Evolutionary conservation across 2,113 vertebrate genomes (phyloP), one percentile per base, ranked within the genome.

Genomic region (Gopherus evgoodei): DNA sequence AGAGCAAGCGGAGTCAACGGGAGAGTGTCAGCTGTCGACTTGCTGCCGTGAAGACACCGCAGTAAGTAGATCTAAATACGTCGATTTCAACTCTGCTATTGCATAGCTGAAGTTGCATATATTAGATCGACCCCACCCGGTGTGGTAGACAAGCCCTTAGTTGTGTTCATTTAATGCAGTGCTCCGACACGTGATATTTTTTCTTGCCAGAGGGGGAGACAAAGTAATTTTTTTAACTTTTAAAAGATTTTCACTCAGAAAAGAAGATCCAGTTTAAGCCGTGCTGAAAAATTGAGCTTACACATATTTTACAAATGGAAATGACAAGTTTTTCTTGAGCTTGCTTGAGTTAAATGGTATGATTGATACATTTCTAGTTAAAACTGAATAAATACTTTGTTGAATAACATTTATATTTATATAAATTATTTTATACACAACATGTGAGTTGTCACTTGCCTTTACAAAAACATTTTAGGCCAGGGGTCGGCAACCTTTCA

Each of bases 111-210:
- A 54, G 21, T 54, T 54, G 21, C 8, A 8, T 54, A 54, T 54
- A 21, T 54, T 54, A 22, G 53, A 54, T 54, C 21, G 21, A 54
- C 53, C 53, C 53, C 8, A 3, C 53, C 7, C 21, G 21, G 19
- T 54, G 22, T 21, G 21, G 53, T 54, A 54, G 53, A 54, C 21
- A 54, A 54, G 19, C 21, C 53, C 21, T 54, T 83, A 78, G 59
- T 35, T 69, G 14, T 88, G 91, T 95, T 97, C 81, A 24, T 94
- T 0, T 90, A 35, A 83, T 91, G 78, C 4, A 4, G 90, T 93
- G 84, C 92, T 29, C 88, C 54, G 91, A 2, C 69, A 27, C n/a
- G 19, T 81, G 31, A 10, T 79, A 27, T 16, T 0, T n/a, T 59
- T 2, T n/a, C 8, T 57, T 94, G 38, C 21, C 38, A 72, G 47